These are phyloP conservation scores for Odontophorus gujanensis DNA, from an alignment of 2,113 vertebrate species.

Conservation along the genomic window DNA sequence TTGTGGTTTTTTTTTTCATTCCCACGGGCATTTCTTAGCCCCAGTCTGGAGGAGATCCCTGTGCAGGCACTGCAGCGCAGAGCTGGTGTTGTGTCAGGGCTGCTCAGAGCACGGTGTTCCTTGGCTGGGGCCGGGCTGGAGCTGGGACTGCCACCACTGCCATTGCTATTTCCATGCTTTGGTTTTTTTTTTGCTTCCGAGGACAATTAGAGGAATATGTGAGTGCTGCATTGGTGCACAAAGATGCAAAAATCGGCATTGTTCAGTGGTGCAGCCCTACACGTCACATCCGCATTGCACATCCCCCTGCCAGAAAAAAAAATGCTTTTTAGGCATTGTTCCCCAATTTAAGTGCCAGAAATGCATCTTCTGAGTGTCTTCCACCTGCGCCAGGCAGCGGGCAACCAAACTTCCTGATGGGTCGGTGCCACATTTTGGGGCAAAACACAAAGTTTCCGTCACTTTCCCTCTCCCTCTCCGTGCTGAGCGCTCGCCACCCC, in stretches of 20 bases:
- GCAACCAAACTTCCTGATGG: neutral
- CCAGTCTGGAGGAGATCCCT: neutral
- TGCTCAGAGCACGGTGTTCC: neutral
- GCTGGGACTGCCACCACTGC: neutral
- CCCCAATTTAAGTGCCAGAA: neutral
- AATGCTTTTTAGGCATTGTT: neutral
- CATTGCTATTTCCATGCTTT: neutral
- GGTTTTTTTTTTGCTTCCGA: neutral
- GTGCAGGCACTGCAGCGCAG: no score
- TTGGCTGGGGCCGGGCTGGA: neutral
- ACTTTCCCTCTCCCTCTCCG: constrained; percentile 49
- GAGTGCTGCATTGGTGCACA: neutral
- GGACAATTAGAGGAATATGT: neutral
- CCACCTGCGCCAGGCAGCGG: neutral
- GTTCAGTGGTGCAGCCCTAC: neutral
- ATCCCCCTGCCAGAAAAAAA: neutral
- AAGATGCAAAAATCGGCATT: neutral
- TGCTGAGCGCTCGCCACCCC: constrained; percentile 77
- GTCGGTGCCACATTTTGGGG: constrained; percentile 14
- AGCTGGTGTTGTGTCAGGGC: neutral
- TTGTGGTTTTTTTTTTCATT: neutral
- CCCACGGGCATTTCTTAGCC: neutral
- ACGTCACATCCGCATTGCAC: neutral
- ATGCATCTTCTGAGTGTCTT: neutral
- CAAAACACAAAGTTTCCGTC: constrained; percentile 53